phyloP scores from a whole-genome alignment of 2,113 vertebrate genomes.

The Apodemus sylvaticus region DNA sequence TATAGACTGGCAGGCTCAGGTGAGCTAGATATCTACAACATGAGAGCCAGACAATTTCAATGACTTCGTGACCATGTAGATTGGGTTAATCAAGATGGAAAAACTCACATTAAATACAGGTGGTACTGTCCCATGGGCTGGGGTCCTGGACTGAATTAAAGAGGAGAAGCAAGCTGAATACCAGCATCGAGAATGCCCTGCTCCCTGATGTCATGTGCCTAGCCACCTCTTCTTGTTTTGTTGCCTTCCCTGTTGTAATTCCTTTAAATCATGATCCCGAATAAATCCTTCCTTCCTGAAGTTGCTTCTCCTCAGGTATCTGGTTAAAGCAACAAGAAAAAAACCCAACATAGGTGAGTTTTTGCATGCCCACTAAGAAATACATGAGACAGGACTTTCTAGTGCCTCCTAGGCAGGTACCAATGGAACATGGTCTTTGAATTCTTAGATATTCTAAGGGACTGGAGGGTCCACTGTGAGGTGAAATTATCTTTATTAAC shows the following conservation, averaged over 20 bases:
- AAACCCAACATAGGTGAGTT: background rate
- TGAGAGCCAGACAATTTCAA: background rate
- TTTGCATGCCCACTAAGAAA: background rate
- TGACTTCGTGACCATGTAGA: background rate
- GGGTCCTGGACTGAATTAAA: background rate
- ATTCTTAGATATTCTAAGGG: background rate
- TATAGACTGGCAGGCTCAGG: background rate
- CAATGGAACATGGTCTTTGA: background rate
- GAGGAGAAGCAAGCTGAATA: too few species aligned
- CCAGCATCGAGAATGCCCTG: background rate
- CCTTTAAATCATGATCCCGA: background rate
- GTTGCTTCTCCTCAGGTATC: background rate
- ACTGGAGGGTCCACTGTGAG: background rate
- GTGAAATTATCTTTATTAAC: background rate
- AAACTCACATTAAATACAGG: background rate
- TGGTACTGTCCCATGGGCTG: background rate
- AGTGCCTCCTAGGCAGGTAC: background rate
- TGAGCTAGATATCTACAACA: background rate
- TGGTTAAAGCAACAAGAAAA: background rate
- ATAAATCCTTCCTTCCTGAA: background rate
- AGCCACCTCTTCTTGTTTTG: background rate
- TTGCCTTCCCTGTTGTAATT: background rate
- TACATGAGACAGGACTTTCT: background rate
- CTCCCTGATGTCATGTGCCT: background rate
- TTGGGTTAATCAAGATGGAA: background rate